Conservation (phyloP, 2,888 invertebrate species). For the Orgyia antiqua region DNA sequence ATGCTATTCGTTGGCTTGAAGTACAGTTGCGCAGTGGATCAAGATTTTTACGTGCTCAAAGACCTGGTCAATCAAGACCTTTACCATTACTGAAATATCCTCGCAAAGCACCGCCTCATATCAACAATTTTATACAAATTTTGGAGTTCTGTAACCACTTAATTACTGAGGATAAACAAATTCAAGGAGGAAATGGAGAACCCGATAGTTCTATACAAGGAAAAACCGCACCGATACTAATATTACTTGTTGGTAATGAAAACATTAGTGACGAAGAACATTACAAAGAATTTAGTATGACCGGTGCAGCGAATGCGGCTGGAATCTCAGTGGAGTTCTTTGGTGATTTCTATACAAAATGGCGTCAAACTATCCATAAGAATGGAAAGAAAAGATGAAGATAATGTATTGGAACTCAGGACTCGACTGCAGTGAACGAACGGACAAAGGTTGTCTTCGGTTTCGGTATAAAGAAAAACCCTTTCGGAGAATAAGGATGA, state of each 20-base stretch:
- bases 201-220: constrained; percentile 42
- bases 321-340: constrained; percentile 91
- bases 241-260: constrained; percentile 84
- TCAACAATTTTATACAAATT: constrained; percentile 87
- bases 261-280: constrained; percentile 66
- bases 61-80: constrained; percentile 87
- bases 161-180: constrained; percentile 59
- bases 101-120: constrained; percentile 57
- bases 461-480: constrained; percentile 32
- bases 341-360: constrained; percentile 89
- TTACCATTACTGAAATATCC: constrained; percentile 77
- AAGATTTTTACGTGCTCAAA: constrained; percentile 91
- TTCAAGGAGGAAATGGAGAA: constrained; percentile 55
- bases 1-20: constrained; percentile 96
- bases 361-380: constrained; percentile 83
- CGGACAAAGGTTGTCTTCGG: constrained; percentile 32
- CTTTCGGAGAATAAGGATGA: constrained; percentile 29
- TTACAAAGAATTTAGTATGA: constrained; percentile 83
- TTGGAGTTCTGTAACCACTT: constrained; percentile 91
- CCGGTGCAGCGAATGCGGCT: constrained; percentile 87
- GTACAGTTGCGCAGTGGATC: constrained; percentile 91
- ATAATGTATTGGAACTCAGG: constrained; percentile 30
- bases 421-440: constrained; percentile 43
- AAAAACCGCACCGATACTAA: constrained; percentile 80
- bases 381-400: constrained; percentile 71